Conservation (phyloP, 2,797 vertebrate species). For the Champsocephalus gunnari region DNA sequence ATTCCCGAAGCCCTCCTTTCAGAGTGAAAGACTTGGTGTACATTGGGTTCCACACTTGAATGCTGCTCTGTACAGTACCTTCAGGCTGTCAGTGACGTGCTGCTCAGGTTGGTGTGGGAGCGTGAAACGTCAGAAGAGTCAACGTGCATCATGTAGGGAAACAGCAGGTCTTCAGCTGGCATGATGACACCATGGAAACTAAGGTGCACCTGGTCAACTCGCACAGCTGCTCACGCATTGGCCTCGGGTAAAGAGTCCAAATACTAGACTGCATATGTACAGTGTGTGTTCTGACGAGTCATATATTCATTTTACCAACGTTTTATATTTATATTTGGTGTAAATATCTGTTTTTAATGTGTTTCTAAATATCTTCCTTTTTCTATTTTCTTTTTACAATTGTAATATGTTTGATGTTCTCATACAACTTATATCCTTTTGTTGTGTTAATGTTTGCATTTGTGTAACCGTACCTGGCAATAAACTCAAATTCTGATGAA, state of each 20-base stretch:
- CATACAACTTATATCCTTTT: no score
- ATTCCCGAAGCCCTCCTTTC: conserved; percentile 42
- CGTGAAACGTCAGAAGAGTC: conserved; percentile 41
- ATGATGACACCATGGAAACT: conserved; percentile 57
- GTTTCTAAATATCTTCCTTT: no score
- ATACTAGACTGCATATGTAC: conserved; percentile 46
- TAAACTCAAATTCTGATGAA: no score
- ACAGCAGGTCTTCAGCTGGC: conserved; percentile 54
- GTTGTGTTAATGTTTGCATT: not conserved
- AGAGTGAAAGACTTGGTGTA: conserved; percentile 40
- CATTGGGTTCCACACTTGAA: conserved; percentile 8
- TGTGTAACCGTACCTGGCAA: no score
- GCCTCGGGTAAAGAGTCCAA: conserved; percentile 47
- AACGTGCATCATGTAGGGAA: conserved; percentile 41
- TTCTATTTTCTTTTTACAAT: no score
- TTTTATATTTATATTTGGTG: no score
- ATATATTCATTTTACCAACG: no score
- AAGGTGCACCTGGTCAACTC: conserved; percentile 70
- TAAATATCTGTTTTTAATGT: no score
- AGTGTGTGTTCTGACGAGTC: not conserved
- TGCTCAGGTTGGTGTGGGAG: conserved; percentile 17
- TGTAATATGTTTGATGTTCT: no score
- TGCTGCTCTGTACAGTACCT: not conserved
- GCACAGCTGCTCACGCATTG: conserved; percentile 65
- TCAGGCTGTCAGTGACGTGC: not conserved